A percentile compares a stretch with the other conserved stretches of the same genome.
Evolutionary conservation across 2,113 vertebrate species (phyloP).

Genomic region (Ptychochromis oligacanthus): DNA sequence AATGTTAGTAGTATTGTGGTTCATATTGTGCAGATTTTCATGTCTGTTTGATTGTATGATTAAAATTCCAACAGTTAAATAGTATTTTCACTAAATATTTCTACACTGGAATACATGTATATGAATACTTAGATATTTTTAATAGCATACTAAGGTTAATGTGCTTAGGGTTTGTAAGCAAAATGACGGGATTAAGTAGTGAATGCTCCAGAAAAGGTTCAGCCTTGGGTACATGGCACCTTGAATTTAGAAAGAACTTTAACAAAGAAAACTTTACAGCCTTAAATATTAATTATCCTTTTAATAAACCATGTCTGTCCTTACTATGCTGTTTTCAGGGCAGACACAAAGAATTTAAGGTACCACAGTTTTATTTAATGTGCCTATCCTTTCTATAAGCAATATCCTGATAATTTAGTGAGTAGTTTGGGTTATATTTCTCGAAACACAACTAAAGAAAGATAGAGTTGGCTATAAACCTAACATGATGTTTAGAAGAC

Average conservation of each 20-base stretch:
- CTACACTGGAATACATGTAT: background rate
- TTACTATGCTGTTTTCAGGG: background rate
- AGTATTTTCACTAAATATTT: background rate
- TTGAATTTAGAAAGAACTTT: background rate
- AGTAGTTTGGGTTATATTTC: background rate
- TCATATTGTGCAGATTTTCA: background rate
- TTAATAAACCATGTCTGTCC: background rate
- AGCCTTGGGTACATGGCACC: background rate
- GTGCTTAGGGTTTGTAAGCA: background rate
- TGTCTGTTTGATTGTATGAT: background rate
- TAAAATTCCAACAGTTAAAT: too few relatives aligned
- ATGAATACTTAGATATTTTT: background rate
- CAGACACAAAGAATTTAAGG: background rate
- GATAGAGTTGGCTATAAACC: background rate
- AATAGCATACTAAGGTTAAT: fast-evolving
- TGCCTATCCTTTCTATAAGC: background rate
- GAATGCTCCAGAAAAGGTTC: background rate
- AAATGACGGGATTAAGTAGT: background rate
- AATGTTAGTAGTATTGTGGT: background rate
- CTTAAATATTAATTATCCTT: background rate
- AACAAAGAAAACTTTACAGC: background rate
- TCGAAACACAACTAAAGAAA: background rate
- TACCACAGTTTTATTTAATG: background rate
- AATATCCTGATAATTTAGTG: background rate
- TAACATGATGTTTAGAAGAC: background rate